Conservation (phyloP, 2,113 vertebrate genomes). For the Entosphenus tridentatus region DNA sequence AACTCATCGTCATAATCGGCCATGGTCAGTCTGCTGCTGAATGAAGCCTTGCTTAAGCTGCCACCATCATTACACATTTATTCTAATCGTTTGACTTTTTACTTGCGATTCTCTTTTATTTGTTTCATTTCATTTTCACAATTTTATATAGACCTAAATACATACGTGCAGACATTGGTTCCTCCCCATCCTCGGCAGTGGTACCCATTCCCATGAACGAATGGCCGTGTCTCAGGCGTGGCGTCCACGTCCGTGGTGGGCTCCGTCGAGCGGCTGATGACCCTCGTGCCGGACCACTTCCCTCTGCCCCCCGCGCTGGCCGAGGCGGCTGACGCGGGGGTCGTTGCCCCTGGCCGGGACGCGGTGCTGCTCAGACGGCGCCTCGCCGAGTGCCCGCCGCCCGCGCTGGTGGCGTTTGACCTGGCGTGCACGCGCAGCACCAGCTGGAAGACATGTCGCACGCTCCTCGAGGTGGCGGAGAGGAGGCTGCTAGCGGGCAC, state of each 20-base stretch:
- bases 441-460: conserved; percentile 79
- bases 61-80: no score
- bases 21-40: not conserved
- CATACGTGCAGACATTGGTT: no score
- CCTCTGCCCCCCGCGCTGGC: conserved; percentile 32
- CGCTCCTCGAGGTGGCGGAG: conserved; percentile 75
- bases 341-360: no score
- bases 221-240: conserved; percentile 32
- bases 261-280: conserved; percentile 33
- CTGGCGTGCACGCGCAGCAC: conserved; percentile 73
- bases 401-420: conserved; percentile 75
- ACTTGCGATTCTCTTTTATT: no score
- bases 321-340: conserved; percentile 20
- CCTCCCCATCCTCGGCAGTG: no score
- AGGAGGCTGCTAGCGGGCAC: conserved; percentile 24
- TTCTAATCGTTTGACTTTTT: no score
- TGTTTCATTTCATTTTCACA: no score
- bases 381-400: conserved; percentile 53
- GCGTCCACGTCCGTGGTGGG: conserved; percentile 83
- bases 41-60: not conserved
- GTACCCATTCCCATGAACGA: conserved; percentile 5
- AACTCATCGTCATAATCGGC: no score
- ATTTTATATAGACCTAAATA: no score
- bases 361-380: conserved; percentile 21
- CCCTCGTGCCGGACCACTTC: conserved; percentile 50